Base-by-base conservation (phyloP, 2,797 vertebrate genomes). In the Semaprochilodus insignis region DNA sequence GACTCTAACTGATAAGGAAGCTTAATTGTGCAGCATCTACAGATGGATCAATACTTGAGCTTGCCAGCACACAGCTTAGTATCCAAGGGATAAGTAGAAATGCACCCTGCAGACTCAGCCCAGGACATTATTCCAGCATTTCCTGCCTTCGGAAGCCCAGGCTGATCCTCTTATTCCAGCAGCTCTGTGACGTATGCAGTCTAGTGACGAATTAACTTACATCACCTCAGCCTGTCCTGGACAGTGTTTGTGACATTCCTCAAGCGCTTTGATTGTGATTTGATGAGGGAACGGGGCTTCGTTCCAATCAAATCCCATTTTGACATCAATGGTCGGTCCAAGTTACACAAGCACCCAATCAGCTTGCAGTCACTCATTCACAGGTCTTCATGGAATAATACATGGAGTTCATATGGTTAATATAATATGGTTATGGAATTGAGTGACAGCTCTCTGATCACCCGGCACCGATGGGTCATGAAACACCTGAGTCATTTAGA, bases 401-500 rank as follows among this genome's bases (percentile, higher is more conserved):
- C 57, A 23, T 31, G 3, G 3, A 31, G 31, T 3, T 31, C 1
- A 3, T 31, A 8, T 4, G 3, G 11, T 11, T 51, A 48, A 40
- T 63, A 48, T 48, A 71, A 59, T 21, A 62, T 16, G 4, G 52
- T 44, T n/a, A 69, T 69, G 66, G 66, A 40, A 25, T n/a, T 48
- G 19, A 69, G 2, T 23, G 40, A 13, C 15, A 7, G 21, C 19
- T 69, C 19, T 69, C 36, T 44, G 21, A 23, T 23, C 16, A 65
- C 34, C 60, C 52, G 40, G 34, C 31, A 59, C 25, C 60, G 65
- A 77, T 52, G 11, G 52, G n/a, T 71, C 57, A 71, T n/a, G 44
- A 77, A 54, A 25, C 21, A 66, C 19, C 4, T 73, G 23, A 72
- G 81, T 76, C 21, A 74, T 67, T 23, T 16, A 74, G 16, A 55